phyloP scores from a whole-genome alignment of 2,113 vertebrate genomes.

The Tetrax tetrax region DNA sequence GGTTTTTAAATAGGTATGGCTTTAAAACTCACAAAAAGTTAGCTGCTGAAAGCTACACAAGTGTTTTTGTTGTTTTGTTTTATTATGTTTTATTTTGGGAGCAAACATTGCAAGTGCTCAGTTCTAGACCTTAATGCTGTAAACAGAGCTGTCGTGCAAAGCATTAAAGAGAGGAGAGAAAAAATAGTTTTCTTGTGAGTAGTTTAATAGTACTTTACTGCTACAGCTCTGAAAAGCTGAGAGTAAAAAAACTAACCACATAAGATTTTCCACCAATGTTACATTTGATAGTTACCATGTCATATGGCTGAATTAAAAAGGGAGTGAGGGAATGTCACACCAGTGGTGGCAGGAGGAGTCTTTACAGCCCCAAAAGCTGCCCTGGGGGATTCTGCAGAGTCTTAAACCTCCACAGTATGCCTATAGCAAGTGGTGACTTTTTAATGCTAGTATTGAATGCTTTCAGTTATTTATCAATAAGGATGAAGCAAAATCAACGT shows the following conservation, averaged over 20 bases:
- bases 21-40: background rate
- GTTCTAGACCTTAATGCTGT: background rate
- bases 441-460: background rate
- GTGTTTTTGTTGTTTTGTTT: background rate
- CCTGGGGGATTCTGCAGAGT: background rate
- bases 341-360: background rate
- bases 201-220: background rate
- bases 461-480: background rate
- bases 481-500: background rate
- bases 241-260: background rate
- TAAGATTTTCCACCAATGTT: background rate
- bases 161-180: background rate
- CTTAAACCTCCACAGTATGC: accelerated
- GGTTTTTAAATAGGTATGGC: background rate
- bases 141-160: background rate
- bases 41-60: background rate
- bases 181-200: background rate
- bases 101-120: background rate
- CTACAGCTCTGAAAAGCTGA: background rate
- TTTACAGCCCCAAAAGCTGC: background rate
- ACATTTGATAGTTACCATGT: background rate
- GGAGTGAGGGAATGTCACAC: background rate
- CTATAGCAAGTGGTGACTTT: background rate
- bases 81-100: background rate
- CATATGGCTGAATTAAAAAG: background rate